Percentiles rank a stretch among this genome's conserved stretches.
phyloP scores from a whole-genome alignment of 2,797 vertebrate genomes.

The Otolemur crassicaudatus region DNA sequence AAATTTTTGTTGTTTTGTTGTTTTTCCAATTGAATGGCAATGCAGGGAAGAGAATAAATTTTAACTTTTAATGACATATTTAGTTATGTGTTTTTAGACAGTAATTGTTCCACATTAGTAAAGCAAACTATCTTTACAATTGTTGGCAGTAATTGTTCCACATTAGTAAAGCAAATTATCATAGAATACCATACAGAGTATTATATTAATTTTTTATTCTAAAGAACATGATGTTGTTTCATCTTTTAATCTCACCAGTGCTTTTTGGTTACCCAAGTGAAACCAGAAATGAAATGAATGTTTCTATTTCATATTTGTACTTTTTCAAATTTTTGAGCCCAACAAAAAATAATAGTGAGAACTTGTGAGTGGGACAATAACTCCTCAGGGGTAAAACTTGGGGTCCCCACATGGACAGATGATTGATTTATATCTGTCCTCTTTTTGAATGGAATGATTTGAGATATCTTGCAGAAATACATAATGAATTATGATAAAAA shows the following conservation, averaged over 20 bases:
- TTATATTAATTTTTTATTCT: slow-evolving; percentile 23
- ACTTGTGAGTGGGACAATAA: not conserved
- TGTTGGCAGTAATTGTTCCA: not conserved
- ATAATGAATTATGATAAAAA: not conserved
- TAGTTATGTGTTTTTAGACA: not conserved
- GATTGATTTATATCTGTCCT: not conserved
- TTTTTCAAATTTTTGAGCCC: slow-evolving; percentile 14
- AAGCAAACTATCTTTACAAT: not conserved
- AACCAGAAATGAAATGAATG: not conserved
- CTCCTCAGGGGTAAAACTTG: not conserved
- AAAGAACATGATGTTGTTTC: not conserved
- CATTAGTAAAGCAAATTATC: slow-evolving; percentile 40
- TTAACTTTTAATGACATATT: slow-evolving; percentile 5
- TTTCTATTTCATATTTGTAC: slow-evolving; percentile 22
- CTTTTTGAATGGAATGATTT: not conserved
- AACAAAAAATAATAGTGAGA: not conserved
- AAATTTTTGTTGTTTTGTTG: not conserved
- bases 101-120: slow-evolving; percentile 37
- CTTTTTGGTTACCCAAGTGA: not conserved
- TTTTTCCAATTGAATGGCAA: not conserved
- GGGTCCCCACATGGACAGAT: not conserved
- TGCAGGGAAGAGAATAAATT: not conserved
- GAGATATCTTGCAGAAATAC: not conserved
- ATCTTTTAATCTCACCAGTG: not conserved
- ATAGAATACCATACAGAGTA: not conserved